These are phyloP conservation scores for Autographa gamma DNA, from an alignment of 2,888 invertebrate genomes.

Conservation along the genomic window DNA sequence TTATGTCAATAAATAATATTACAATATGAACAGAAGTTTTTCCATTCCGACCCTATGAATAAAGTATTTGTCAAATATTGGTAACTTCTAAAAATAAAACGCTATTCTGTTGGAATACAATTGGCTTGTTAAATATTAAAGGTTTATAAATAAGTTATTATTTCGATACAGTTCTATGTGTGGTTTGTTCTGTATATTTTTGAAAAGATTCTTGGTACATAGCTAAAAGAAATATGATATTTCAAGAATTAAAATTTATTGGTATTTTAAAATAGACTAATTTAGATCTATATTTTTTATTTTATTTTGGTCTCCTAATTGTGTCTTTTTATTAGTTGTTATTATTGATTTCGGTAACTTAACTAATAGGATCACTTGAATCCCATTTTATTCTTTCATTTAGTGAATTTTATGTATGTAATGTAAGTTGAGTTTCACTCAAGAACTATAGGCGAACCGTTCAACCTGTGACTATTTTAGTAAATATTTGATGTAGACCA, in stretches of 20 bases:
- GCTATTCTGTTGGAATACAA: background rate
- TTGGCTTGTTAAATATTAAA: background rate
- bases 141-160: background rate
- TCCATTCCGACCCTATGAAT: background rate
- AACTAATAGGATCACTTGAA: slow-evolving; percentile 7
- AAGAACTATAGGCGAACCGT: background rate
- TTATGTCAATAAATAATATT: too few species aligned
- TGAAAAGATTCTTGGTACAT: background rate
- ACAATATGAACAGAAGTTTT: too few species aligned
- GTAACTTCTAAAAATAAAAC: background rate
- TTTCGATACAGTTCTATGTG: background rate
- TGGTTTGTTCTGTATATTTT: background rate
- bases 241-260: background rate
- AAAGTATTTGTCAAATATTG: background rate
- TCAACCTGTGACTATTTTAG: background rate
- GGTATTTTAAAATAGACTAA: background rate
- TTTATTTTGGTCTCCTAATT: too few species aligned
- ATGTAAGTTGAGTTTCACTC: background rate
- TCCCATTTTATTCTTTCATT: slow-evolving; percentile 14
- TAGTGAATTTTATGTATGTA: slow-evolving; percentile 15
- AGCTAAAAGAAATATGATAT: background rate
- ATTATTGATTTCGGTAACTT: background rate
- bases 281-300: too few species aligned
- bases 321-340: background rate
- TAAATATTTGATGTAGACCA: background rate